Percentiles rank a stretch among this genome's conserved stretches.
These are phyloP conservation scores for Carterocephalus palaemon DNA, from an alignment of 2,888 invertebrate species.

Conservation along the genomic window DNA sequence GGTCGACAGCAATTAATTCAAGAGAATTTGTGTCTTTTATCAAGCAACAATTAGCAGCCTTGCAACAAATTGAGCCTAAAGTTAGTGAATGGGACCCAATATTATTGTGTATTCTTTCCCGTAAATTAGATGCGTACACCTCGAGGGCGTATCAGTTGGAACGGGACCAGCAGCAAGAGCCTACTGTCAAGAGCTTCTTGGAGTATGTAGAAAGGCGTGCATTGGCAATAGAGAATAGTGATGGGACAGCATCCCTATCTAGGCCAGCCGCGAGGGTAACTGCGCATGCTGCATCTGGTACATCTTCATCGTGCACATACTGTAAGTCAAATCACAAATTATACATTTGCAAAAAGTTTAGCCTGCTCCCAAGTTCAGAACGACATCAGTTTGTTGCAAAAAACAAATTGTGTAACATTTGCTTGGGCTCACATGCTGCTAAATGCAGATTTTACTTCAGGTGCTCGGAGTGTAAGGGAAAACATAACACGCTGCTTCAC, in stretches of 20 bases:
- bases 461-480: constrained; percentile 25
- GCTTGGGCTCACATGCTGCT: constrained; percentile 15
- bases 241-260: background rate
- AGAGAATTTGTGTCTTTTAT: constrained; percentile 24
- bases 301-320: constrained; percentile 6
- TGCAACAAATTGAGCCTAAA: constrained; percentile 17
- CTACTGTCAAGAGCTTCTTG: constrained; percentile 5
- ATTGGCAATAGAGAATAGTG: constrained; percentile 19
- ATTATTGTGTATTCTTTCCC: constrained; percentile 23
- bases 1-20: constrained; percentile 2
- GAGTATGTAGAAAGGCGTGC: constrained; percentile 21
- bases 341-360: constrained; percentile 23
- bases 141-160: constrained; percentile 23
- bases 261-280: background rate
- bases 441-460: constrained; percentile 26
- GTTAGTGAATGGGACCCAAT: constrained; percentile 26
- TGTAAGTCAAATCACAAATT: constrained; percentile 25
- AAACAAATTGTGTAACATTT: too few relatives aligned
- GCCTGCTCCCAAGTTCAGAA: too few relatives aligned
- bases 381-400: too few relatives aligned
- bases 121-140: constrained; percentile 28
- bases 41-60: constrained; percentile 24
- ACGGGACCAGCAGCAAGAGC: constrained; percentile 3
- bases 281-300: background rate
- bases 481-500: constrained; percentile 25